phyloP scores from a whole-genome alignment of 2,797 vertebrate species.

The Eulemur albifrons region DNA sequence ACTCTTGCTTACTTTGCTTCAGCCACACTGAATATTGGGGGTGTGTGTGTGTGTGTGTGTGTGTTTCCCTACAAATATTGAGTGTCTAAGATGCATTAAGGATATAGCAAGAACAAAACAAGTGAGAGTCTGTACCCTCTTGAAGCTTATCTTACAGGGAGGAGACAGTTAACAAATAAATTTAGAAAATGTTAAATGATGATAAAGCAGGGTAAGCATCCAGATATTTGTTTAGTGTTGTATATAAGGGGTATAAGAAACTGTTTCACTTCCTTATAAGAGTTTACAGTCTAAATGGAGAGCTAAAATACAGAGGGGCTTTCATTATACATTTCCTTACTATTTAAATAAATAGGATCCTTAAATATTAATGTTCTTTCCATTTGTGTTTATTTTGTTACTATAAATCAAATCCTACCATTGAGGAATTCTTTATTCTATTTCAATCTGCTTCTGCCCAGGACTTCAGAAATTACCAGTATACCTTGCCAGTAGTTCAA shows the following conservation, averaged over 20 bases:
- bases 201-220: constrained; percentile 1
- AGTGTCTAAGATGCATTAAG: neutral
- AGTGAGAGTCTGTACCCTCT: neutral
- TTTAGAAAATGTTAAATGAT: constrained; percentile 27
- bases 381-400: constrained; percentile 12
- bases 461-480: constrained; percentile 99
- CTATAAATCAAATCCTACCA: neutral
- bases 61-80: neutral
- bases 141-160: constrained; percentile 3
- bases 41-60: too few relatives aligned
- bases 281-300: neutral
- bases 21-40: neutral
- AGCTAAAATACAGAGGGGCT: neutral
- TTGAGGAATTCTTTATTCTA: constrained; percentile 36
- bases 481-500: constrained; percentile 95
- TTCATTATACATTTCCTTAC: neutral
- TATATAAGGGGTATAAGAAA: neutral
- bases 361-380: neutral
- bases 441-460: constrained; percentile 79
- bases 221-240: constrained; percentile 42
- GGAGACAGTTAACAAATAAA: neutral
- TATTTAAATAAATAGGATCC: constrained; percentile 11
- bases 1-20: neutral
- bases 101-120: constrained; percentile 10
- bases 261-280: neutral